phyloP scores from a whole-genome alignment of 2,113 vertebrate species.

The Balaeniceps rex region DNA sequence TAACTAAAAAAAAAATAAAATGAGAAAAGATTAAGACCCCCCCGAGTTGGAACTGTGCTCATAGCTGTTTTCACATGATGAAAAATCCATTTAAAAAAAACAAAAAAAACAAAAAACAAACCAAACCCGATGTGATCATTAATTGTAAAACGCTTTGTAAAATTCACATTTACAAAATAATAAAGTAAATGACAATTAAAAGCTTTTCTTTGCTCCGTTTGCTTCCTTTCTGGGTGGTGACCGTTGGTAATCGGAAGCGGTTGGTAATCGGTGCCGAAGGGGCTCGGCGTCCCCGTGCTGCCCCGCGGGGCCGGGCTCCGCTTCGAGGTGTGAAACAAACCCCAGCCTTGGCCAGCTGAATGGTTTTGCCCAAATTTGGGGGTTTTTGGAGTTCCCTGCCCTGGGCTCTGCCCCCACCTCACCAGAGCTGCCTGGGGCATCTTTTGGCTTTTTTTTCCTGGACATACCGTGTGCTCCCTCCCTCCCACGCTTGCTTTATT shows the following conservation, averaged over 20 bases:
- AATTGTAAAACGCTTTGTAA: constrained; percentile 81
- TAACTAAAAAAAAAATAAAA: background rate
- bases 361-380: background rate
- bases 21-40: background rate
- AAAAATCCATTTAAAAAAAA: constrained; percentile 28
- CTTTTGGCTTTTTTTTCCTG: background rate
- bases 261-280: background rate
- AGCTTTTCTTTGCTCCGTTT: background rate
- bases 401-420: background rate
- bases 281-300: background rate
- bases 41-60: constrained; percentile 31
- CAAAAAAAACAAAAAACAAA: too few species aligned
- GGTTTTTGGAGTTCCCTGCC: accelerated
- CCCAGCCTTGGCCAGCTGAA: accelerated
- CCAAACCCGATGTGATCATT: constrained; percentile 54
- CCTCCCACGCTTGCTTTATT: accelerated
- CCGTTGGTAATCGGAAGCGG: accelerated
- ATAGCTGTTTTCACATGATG: constrained; percentile 46
- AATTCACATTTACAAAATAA: constrained; percentile 85
- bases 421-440: background rate
- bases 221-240: background rate
- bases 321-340: accelerated
- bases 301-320: background rate
- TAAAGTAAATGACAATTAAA: constrained; percentile 75
- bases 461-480: accelerated